phyloP scores from a whole-genome alignment of 2,113 vertebrate genomes.

The Cairina moschata region DNA sequence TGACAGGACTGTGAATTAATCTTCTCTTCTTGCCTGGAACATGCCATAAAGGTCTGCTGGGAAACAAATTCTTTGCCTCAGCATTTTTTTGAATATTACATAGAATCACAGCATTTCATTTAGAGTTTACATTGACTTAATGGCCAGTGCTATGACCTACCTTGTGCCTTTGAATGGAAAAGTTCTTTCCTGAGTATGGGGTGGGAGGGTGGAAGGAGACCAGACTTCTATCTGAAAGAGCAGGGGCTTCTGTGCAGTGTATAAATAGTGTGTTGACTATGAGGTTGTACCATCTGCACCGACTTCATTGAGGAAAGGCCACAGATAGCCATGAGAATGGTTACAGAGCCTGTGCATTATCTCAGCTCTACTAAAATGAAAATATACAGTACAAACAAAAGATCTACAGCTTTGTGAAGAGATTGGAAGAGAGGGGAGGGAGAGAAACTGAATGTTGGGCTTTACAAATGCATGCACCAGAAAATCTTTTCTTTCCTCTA shows the following conservation, averaged over 20 bases:
- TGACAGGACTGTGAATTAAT: slow-evolving; percentile 4
- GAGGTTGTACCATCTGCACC: slow-evolving; percentile 66
- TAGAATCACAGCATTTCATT: neutral
- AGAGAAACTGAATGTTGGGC: slow-evolving; percentile 76
- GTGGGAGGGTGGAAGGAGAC: neutral
- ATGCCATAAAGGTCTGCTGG: neutral
- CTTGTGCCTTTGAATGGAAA: neutral
- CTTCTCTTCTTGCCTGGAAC: neutral
- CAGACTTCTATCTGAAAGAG: neutral
- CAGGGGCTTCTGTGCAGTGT: neutral
- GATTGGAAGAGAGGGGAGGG: slow-evolving; percentile 52
- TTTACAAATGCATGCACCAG: slow-evolving; percentile 79
- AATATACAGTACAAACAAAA: slow-evolving; percentile 80
- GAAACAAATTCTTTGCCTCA: neutral
- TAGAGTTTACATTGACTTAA: neutral
- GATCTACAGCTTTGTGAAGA: slow-evolving; percentile 76
- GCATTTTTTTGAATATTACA: neutral
- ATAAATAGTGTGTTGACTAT: slow-evolving; percentile 8
- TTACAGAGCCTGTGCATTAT: slow-evolving; percentile 78
- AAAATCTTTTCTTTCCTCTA: slow-evolving; percentile 85
- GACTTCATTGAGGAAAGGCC: slow-evolving; percentile 80
- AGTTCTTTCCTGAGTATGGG: neutral
- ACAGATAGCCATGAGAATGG: slow-evolving; percentile 72
- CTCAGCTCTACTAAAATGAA: slow-evolving; percentile 73
- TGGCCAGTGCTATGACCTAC: neutral